phyloP scores from a whole-genome alignment of 2,113 vertebrate species.

The Grallaria varia region DNA sequence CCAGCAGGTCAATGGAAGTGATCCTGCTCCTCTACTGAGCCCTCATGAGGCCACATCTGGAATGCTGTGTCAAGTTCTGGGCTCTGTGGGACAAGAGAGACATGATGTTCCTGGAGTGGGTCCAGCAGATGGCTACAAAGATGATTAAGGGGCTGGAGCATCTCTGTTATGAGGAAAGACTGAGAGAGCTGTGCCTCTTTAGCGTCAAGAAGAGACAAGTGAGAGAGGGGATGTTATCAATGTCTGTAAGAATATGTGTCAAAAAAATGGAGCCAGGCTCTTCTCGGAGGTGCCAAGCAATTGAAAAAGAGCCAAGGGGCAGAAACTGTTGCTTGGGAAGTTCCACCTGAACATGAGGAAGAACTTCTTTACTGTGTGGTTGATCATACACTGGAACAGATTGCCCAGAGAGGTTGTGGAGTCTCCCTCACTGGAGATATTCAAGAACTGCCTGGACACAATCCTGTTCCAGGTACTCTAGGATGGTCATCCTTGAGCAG shows the following conservation, averaged over 20 bases:
- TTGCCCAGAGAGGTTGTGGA: background rate
- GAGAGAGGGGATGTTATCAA: background rate
- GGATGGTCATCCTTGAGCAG: background rate
- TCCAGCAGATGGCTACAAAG: background rate
- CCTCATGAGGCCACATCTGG: background rate
- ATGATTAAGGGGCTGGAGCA: background rate
- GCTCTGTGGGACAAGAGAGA: background rate
- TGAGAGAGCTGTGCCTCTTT: background rate
- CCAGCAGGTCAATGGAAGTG: background rate
- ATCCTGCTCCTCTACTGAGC: background rate
- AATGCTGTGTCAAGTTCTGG: background rate
- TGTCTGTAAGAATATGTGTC: background rate
- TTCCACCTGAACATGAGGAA: background rate
- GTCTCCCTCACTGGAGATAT: background rate
- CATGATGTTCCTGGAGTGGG: background rate
- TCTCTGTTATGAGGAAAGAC: background rate
- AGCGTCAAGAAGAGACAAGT: fast-evolving
- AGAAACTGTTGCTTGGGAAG: background rate
- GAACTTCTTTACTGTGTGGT: background rate
- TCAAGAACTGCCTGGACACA: background rate
- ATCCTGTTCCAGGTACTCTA: background rate
- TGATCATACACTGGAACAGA: background rate
- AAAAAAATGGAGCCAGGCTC: background rate
- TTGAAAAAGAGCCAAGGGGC: fast-evolving
- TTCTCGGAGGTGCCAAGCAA: background rate